These are phyloP conservation scores for Coelopa frigida DNA, from an alignment of 1,140 invertebrate species.

Conservation along the genomic window DNA sequence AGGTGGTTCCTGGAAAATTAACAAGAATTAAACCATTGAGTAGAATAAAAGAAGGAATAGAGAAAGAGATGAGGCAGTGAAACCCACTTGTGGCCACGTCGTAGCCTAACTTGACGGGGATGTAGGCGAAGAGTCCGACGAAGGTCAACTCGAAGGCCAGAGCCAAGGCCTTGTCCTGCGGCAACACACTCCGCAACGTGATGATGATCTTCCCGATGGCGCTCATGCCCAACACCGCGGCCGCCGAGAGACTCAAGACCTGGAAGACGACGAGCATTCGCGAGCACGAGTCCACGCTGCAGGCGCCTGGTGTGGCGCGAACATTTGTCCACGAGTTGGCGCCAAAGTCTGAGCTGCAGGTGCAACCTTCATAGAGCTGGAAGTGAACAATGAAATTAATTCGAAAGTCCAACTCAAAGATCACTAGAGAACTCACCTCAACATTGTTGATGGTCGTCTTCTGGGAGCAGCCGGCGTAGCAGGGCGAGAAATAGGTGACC, in stretches of 20 bases:
- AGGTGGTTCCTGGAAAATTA: conserved; percentile 32
- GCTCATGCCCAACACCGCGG: conserved; percentile 45
- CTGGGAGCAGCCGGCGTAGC: conserved; percentile 59
- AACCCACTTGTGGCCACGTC: conserved; percentile 46
- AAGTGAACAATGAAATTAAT: conserved; percentile 17
- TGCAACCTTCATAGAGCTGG: conserved; percentile 49
- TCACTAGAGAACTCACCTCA: conserved; percentile 17
- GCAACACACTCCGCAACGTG: conserved; percentile 48
- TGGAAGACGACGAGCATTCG: conserved; percentile 51
- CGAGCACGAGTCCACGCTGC: conserved; percentile 48
- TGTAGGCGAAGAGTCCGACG: conserved; percentile 48
- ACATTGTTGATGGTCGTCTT: conserved; percentile 38
- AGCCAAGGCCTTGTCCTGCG: conserved; percentile 53
- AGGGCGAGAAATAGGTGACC: conserved; percentile 60
- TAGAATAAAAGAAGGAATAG: neutral
- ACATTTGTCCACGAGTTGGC: conserved; percentile 13
- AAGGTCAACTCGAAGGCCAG: conserved; percentile 52
- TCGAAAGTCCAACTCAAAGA: neutral
- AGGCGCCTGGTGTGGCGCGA: conserved; percentile 49
- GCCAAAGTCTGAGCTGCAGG: conserved; percentile 42
- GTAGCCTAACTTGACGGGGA: conserved; percentile 52
- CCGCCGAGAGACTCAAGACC: conserved; percentile 43
- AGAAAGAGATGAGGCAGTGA: conserved; percentile 1
- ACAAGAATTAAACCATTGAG: neutral
- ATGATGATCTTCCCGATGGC: conserved; percentile 53